Percentiles rank a stretch among this genome's conserved stretches.
These are phyloP conservation scores for Pardosa pseudoannulata DNA, from an alignment of 2,888 invertebrate genomes.

Conservation along the genomic window DNA sequence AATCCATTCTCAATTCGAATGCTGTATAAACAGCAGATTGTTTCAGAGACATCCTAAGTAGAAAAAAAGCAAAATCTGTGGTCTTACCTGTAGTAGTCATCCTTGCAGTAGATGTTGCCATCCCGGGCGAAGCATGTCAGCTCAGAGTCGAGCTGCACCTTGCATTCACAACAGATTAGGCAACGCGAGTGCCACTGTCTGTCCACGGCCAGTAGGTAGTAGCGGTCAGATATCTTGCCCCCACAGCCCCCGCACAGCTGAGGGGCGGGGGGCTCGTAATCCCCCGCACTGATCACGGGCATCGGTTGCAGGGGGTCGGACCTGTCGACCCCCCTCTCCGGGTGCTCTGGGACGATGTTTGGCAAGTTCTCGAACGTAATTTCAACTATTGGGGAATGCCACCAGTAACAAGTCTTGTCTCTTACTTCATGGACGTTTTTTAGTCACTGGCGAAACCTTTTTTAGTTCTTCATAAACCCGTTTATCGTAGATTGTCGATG, in stretches of 20 bases:
- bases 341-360: slow-evolving; percentile 9
- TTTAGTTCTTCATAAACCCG: no score
- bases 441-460: no score
- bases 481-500: no score
- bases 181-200: slow-evolving; percentile 95
- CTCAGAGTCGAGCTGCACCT: slow-evolving; percentile 91
- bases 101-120: slow-evolving; percentile 96
- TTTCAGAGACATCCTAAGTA: no score
- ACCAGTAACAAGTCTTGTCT: neutral
- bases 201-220: slow-evolving; percentile 93
- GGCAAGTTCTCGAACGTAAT: neutral
- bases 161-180: slow-evolving; percentile 92
- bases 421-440: neutral
- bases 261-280: slow-evolving; percentile 62
- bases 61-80: no score
- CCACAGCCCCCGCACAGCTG: slow-evolving; percentile 90
- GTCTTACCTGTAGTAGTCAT: slow-evolving; percentile 96
- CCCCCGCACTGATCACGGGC: slow-evolving; percentile 71
- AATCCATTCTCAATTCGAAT: no score
- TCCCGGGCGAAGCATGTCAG: slow-evolving; percentile 94
- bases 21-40: no score
- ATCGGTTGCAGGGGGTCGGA: slow-evolving; percentile 25
- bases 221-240: slow-evolving; percentile 90
- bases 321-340: slow-evolving; percentile 7
- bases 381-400: neutral